Evolutionary conservation across 2,797 vertebrate species (phyloP).

Genomic region (Emydoidea blandingii): DNA sequence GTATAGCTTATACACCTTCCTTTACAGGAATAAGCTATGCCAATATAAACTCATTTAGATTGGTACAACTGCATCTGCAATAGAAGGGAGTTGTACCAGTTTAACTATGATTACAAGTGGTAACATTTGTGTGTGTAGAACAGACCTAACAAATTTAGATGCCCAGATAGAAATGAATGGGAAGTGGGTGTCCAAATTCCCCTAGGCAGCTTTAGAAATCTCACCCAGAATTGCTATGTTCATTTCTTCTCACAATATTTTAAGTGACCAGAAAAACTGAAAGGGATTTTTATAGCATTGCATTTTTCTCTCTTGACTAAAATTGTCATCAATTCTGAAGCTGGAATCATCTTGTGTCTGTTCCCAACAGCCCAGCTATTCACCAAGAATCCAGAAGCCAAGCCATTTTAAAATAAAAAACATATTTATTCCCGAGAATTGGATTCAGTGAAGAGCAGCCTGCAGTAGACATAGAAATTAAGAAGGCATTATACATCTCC

Average conservation of each 20-base stretch:
- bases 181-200: background rate
- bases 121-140: background rate
- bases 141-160: background rate
- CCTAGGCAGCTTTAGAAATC: background rate
- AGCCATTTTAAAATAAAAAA: background rate
- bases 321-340: background rate
- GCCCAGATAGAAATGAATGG: background rate
- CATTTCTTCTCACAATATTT: background rate
- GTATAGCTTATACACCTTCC: background rate
- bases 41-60: background rate
- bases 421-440: background rate
- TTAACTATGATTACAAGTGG: background rate
- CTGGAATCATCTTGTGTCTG: background rate
- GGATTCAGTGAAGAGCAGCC: background rate
- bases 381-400: background rate
- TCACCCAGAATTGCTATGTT: background rate
- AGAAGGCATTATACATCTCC: background rate
- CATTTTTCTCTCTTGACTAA: background rate
- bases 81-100: background rate
- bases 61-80: background rate
- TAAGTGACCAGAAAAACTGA: background rate
- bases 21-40: background rate
- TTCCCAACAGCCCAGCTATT: background rate
- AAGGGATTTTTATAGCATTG: background rate
- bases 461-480: background rate